Conservation (phyloP, 2,888 invertebrate species). For the Drosophila anceps region DNA sequence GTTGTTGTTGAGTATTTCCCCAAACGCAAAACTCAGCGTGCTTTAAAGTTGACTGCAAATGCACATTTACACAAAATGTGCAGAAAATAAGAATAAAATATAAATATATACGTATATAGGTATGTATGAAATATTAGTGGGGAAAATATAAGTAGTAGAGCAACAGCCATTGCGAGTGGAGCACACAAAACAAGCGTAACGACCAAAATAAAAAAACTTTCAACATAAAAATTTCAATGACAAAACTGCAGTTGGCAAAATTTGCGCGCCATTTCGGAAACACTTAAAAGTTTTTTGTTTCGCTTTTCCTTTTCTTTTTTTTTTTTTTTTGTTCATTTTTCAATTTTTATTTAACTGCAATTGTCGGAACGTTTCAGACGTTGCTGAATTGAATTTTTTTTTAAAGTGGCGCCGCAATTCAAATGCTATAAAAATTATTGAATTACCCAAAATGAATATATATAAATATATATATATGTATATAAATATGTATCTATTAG, state of each 20-base stretch:
- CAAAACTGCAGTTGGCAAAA: slow-evolving; percentile 65
- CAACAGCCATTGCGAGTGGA: slow-evolving; percentile 23
- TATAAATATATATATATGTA: background rate
- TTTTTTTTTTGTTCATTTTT: background rate
- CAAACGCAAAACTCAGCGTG: slow-evolving; percentile 2
- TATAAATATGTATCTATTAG: slow-evolving; percentile 7
- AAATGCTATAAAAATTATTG: slow-evolving; percentile 34
- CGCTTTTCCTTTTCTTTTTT: slow-evolving; percentile 4
- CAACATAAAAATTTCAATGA: slow-evolving; percentile 62
- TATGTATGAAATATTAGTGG: slow-evolving; percentile 32
- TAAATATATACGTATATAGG: background rate
- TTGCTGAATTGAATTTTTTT: slow-evolving; percentile 19
- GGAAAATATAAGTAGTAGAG: slow-evolving; percentile 12
- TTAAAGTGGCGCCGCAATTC: slow-evolving; percentile 42
- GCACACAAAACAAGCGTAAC: slow-evolving; percentile 45
- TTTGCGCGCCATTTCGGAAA: slow-evolving; percentile 66
- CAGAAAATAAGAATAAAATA: slow-evolving; percentile 5
- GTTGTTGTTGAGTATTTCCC: background rate
- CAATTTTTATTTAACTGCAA: slow-evolving; percentile 25
- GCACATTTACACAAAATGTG: slow-evolving; percentile 27
- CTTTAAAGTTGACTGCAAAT: slow-evolving; percentile 25
- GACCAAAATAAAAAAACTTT: slow-evolving; percentile 57
- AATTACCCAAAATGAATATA: slow-evolving; percentile 13
- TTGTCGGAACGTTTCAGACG: slow-evolving; percentile 15
- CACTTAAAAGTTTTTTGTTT: slow-evolving; percentile 63